Percentiles rank a stretch among this genome's conserved stretches.
These are phyloP conservation scores for Trichonephila clavipes DNA, from an alignment of 1,140 invertebrate species.

Conservation along the genomic window DNA sequence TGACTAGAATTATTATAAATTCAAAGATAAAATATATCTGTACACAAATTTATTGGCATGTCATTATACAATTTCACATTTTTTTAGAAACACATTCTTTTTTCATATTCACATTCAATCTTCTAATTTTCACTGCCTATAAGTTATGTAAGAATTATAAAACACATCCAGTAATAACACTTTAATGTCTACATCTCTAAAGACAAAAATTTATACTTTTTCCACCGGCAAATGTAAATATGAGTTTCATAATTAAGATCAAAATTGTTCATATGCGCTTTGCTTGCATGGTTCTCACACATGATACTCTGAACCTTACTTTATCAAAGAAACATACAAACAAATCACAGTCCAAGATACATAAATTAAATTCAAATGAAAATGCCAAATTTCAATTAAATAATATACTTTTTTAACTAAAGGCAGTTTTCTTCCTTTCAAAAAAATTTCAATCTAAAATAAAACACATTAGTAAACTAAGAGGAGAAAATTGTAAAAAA, in stretches of 20 bases:
- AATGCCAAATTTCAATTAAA: not conserved
- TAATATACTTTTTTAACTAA: not conserved
- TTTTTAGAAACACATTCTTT: constrained; percentile 37
- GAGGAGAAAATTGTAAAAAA: not conserved
- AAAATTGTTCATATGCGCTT: not conserved
- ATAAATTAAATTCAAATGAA: not conserved
- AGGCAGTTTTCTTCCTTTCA: not conserved
- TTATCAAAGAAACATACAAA: not conserved
- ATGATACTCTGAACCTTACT: not conserved
- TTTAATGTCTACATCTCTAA: constrained; percentile 40
- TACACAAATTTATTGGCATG: constrained; percentile 51
- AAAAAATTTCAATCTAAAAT: not conserved
- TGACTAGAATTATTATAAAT: constrained; percentile 66
- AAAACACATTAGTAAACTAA: not conserved
- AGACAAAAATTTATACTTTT: not conserved
- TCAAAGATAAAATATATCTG: constrained; percentile 59
- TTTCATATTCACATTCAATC: not conserved
- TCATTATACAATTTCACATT: not conserved
- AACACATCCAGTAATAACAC: constrained; percentile 37
- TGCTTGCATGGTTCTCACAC: not conserved
- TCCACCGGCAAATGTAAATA: constrained; percentile 35
- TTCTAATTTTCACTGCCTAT: not conserved
- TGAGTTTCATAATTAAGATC: constrained; percentile 3
- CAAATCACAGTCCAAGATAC: not conserved
- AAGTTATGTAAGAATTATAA: constrained; percentile 19